phyloP scores from a whole-genome alignment of 92 coral and sea anemone species.

The Palythoa caribaeorum region DNA sequence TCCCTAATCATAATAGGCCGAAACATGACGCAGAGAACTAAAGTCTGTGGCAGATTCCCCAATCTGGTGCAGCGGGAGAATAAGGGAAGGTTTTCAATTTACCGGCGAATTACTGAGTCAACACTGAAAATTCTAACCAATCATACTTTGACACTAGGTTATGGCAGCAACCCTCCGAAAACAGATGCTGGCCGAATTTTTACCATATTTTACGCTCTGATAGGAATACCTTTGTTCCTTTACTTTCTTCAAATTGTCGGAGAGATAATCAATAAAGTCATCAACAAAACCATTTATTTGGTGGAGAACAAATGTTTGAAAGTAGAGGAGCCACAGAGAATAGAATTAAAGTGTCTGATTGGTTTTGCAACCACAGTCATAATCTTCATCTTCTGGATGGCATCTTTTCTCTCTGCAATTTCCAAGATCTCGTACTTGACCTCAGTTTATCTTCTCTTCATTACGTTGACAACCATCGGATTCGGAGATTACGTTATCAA shows the following conservation, averaged over 20 bases:
- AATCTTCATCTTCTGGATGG: background rate
- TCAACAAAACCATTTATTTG: conserved; percentile 21
- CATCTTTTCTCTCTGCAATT: background rate
- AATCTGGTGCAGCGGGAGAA: background rate
- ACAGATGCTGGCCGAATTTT: conserved; percentile 38
- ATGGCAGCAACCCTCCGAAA: conserved; percentile 42
- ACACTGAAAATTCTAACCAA: too few relatives aligned
- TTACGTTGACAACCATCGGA: conserved; percentile 24
- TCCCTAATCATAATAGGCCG: too few relatives aligned
- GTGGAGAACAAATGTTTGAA: conserved; percentile 42
- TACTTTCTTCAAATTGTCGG: conserved; percentile 43
- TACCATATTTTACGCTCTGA: conserved; percentile 45
- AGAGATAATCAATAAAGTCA: conserved; percentile 23
- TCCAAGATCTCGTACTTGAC: background rate
- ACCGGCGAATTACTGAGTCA: too few relatives aligned
- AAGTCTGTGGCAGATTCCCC: background rate
- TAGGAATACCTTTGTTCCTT: conserved; percentile 55
- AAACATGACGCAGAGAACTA: too few relatives aligned
- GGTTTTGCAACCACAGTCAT: background rate
- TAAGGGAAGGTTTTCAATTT: background rate
- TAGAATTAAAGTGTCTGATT: conserved; percentile 30
- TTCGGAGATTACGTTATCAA: conserved; percentile 15
- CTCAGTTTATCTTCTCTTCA: conserved; percentile 10
- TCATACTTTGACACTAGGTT: conserved; percentile 14
- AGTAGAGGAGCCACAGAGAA: conserved; percentile 10